Base-by-base conservation (phyloP, 2,888 invertebrate species). In the Athalia circularis region DNA sequence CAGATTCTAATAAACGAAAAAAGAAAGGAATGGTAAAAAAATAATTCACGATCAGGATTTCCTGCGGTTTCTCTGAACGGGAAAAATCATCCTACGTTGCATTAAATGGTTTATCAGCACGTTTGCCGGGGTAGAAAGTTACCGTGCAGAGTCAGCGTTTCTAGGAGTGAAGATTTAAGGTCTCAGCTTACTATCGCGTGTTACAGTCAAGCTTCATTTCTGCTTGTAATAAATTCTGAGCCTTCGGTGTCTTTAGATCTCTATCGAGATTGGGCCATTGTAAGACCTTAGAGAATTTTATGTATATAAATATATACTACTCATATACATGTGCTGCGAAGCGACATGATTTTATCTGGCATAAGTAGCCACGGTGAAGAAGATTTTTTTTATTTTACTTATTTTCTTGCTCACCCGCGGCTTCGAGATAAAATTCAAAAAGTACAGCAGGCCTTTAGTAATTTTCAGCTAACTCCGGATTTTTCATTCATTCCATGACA, bases 101-200 rank as follows among this genome's bases (percentile, higher is more conserved):
- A 61, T 50, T 50, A 11, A 50, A 62, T 8, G 62, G 74, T 62
- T 68, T 75, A 75, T 75, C 74, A 62, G 62, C 62, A 29, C 29
- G 62, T 50, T 64, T 75, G 47, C 11, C 15, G 29, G 62, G 43
- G 64, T 75, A 75, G 75, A 75, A 75, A 75, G 75, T 75, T 48
- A 15, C 74, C 59, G 5, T 72, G 75, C 64, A 72, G 13, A 45
- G 61, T 43, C 54, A 8, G 75, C 62, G 62, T 75, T 75, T 75
- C 75, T 61, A 75, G 15, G 9, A 59, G 59, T 11, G 5, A 59
- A 64, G 75, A 75, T 62, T 75, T 64, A 48, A 50, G 48, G 29
- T 52, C 75, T 43, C 15, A 7, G 62, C 50, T 65, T 47, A 48
- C 50, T 13, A 50, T 43, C 54, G n/a, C 52, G 75, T n/a, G 62